Conservation (phyloP, 2,888 invertebrate genomes). For the Callyntrura sp. region DNA sequence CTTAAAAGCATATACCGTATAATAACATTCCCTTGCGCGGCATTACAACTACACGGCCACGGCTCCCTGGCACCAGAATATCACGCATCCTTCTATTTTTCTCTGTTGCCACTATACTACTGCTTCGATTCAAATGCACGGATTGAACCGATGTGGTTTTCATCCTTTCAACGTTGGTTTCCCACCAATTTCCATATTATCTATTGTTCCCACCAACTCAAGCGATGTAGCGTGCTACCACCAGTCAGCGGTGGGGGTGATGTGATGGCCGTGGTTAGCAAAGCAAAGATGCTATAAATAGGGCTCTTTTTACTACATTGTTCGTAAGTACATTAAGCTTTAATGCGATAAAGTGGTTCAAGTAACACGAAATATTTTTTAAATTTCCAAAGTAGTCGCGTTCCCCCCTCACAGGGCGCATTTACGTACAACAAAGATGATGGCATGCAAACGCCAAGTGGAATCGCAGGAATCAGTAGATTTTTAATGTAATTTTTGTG, state of each 20-base stretch:
- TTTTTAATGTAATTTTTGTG: too few species aligned
- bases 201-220: slow-evolving; percentile 67
- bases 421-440: too few species aligned
- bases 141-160: slow-evolving; percentile 66
- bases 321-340: too few species aligned
- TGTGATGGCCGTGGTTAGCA: slow-evolving; percentile 18
- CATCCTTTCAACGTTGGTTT: slow-evolving; percentile 56
- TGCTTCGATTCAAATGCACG: slow-evolving; percentile 57
- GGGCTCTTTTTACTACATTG: too few species aligned
- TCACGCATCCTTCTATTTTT: slow-evolving; percentile 27
- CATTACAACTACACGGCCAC: too few species aligned
- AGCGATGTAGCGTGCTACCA: slow-evolving; percentile 18
- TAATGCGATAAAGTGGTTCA: too few species aligned
- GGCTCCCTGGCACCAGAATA: background rate
- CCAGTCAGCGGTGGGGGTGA: slow-evolving; percentile 38
- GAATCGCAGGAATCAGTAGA: too few species aligned
- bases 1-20: background rate
- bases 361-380: too few species aligned
- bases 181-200: slow-evolving; percentile 74
- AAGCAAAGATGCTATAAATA: background rate
- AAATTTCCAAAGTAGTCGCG: too few species aligned
- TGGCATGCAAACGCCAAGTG: too few species aligned
- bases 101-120: slow-evolving; percentile 16
- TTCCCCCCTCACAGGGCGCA: too few species aligned
- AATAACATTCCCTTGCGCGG: background rate